Conservation (phyloP, 2,888 invertebrate species). For the Tromatobia lineatoria region DNA sequence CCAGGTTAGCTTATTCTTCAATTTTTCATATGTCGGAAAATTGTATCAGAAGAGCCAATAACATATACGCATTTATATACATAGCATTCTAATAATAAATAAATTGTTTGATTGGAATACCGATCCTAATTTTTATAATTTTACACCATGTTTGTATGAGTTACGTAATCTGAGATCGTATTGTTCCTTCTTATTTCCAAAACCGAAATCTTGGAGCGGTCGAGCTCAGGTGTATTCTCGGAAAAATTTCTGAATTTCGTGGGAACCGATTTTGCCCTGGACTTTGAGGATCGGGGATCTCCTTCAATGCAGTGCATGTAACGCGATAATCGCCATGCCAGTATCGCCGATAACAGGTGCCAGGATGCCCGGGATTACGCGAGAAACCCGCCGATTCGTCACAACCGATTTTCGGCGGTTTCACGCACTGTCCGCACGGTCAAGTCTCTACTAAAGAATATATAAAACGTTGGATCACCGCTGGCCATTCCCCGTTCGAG, state of each 20-base stretch:
- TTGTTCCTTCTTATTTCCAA: background rate
- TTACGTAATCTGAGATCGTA: too few species aligned
- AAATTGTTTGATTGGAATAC: too few species aligned
- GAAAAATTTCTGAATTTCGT: conserved; percentile 46
- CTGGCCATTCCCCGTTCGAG: conserved; percentile 58
- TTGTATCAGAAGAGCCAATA: too few species aligned
- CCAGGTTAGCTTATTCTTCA: too few species aligned
- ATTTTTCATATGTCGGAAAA: too few species aligned
- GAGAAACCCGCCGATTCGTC: conserved; percentile 72
- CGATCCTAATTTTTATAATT: too few species aligned
- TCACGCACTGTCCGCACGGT: conserved; percentile 71
- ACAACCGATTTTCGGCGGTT: conserved; percentile 75
- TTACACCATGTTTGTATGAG: too few species aligned
- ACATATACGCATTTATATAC: too few species aligned
- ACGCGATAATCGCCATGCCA: conserved; percentile 49
- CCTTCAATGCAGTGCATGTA: background rate
- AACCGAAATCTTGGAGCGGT: background rate
- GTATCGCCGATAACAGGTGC: conserved; percentile 76
- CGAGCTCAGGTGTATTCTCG: conserved; percentile 17
- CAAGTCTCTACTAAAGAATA: conserved; percentile 45
- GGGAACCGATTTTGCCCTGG: conserved; percentile 50
- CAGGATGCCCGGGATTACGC: conserved; percentile 80
- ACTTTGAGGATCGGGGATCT: background rate
- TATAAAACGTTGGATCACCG: conserved; percentile 50
- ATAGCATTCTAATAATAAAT: too few species aligned